Evolutionary conservation across 1,140 invertebrate species (phyloP).

Genomic region (Hormaphis cornu): DNA sequence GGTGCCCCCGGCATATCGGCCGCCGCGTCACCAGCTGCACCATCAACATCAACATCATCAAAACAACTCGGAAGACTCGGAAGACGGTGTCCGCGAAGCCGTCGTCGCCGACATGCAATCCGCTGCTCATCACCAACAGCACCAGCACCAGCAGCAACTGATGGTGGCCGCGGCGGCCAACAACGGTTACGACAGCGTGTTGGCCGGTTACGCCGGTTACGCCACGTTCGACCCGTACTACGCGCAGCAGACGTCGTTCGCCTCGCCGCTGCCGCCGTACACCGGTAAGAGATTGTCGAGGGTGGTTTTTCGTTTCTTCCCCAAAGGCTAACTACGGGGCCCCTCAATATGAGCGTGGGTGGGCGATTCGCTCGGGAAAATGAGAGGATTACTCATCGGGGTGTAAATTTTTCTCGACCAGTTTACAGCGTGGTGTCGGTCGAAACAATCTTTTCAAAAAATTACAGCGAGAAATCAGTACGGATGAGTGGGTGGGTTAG

Average conservation of each 20-base stretch:
- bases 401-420: no score
- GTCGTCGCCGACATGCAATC: neutral
- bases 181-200: slow-evolving; percentile 13
- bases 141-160: neutral
- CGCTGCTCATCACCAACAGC: neutral
- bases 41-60: neutral
- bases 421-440: no score
- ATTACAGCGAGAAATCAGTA: no score
- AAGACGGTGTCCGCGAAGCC: no score
- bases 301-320: no score
- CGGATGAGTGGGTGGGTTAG: no score
- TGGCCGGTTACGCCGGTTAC: neutral
- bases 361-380: no score
- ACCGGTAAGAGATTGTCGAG: neutral
- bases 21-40: neutral
- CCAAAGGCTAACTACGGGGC: no score
- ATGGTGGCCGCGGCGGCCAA: neutral
- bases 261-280: neutral
- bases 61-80: no score
- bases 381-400: no score
- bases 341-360: no score
- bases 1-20: neutral
- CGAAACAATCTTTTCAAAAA: no score
- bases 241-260: slow-evolving; percentile 7
- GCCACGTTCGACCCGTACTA: slow-evolving; percentile 16